Conservation (phyloP, 2,113 vertebrate species). For the Benitochromis conjunctus region DNA sequence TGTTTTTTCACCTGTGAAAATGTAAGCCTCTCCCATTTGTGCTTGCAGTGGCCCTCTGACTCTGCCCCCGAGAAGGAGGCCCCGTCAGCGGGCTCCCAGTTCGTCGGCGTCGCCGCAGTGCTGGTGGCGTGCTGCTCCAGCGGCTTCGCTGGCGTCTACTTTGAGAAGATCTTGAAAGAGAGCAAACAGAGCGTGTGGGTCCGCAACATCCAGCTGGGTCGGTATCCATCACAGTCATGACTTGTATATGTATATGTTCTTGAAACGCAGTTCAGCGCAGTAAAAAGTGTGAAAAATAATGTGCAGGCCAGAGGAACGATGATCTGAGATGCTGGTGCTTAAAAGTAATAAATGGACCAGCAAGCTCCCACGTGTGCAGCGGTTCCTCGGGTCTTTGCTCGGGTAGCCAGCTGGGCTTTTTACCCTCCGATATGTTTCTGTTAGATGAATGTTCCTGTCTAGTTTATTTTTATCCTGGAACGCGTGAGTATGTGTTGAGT, state of each 20-base stretch:
- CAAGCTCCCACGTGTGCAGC: not conserved
- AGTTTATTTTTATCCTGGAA: constrained; percentile 63
- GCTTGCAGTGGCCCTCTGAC: constrained; percentile 88
- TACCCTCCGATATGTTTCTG: constrained; percentile 24
- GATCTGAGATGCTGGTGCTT: not conserved
- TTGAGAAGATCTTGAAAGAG: constrained; percentile 98
- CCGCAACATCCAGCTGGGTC: constrained; percentile 97
- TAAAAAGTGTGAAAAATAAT: not conserved
- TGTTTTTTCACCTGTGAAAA: not conserved
- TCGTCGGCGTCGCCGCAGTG: constrained; percentile 88
- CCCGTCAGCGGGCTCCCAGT: constrained; percentile 82
- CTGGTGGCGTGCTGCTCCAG: constrained; percentile 95
- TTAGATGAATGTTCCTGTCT: constrained; percentile 58
- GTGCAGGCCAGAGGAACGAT: not conserved
- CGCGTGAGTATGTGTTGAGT: constrained; percentile 46
- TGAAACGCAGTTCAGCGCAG: not conserved
- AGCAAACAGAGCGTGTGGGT: constrained; percentile 98
- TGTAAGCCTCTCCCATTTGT: not conserved
- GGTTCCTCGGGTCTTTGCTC: not conserved
- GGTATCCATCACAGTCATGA: not conserved
- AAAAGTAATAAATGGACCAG: not conserved
- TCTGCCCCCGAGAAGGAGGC: constrained; percentile 73
- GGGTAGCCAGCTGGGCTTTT: constrained; percentile 27
- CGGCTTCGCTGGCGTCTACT: constrained; percentile 97
- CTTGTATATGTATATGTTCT: not conserved